Conservation (phyloP, 2,797 vertebrate genomes). For the Hylomyscus alleni region DNA sequence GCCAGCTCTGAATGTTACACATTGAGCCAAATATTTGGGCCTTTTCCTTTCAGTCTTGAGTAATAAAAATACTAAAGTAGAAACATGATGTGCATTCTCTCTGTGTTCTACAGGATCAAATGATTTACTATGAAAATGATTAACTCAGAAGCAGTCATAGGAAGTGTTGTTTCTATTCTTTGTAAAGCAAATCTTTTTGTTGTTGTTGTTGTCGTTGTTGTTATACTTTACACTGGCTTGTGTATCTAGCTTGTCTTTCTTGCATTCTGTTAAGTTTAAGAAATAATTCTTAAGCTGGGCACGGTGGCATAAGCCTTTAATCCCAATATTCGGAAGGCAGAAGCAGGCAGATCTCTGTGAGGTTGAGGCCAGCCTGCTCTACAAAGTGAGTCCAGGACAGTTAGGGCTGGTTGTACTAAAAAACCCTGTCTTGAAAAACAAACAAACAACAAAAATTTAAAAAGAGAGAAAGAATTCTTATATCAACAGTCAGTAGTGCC, state of each 20-base stretch:
- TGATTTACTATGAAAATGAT: neutral
- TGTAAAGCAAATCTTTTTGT: neutral
- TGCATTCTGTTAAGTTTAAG: neutral
- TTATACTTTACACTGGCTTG: neutral
- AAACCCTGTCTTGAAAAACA: neutral
- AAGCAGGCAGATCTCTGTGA: neutral
- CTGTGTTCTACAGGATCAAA: neutral
- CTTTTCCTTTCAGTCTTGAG: neutral
- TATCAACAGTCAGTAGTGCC: neutral
- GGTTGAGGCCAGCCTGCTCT: neutral
- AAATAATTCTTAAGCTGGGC: neutral
- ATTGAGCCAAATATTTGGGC: neutral
- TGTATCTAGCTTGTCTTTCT: neutral
- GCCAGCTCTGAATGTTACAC: neutral
- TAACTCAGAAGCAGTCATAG: neutral
- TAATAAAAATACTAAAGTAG: constrained; percentile 2
- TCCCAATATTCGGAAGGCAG: neutral
- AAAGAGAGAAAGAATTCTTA: neutral
- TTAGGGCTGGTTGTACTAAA: neutral
- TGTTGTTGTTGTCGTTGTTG: neutral
- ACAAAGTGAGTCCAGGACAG: neutral
- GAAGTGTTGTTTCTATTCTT: neutral
- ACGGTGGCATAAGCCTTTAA: neutral
- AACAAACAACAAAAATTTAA: neutral
- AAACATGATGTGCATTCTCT: neutral